These are phyloP conservation scores for Erynnis tages DNA, from an alignment of 2,888 invertebrate genomes.

Conservation along the genomic window DNA sequence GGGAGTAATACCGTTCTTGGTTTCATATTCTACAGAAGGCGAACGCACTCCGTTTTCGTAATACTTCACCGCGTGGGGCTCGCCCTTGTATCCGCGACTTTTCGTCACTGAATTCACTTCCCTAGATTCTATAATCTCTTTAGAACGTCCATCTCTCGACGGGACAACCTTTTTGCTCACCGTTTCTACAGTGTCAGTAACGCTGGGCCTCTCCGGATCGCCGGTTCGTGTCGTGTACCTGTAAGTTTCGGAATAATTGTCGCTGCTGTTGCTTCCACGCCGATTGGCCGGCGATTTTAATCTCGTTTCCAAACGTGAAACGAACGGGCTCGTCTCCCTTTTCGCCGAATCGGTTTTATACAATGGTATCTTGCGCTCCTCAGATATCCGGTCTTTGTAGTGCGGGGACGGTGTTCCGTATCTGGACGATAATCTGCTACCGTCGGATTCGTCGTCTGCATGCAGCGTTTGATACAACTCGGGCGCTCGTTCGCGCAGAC, in stretches of 20 bases:
- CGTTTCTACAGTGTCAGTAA: conserved; percentile 87
- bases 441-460: conserved; percentile 82
- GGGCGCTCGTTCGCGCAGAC: conserved; percentile 86
- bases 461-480: conserved; percentile 87
- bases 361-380: conserved; percentile 68
- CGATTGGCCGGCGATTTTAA: conserved; percentile 76
- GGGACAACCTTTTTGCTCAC: conserved; percentile 86
- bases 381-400: conserved; percentile 72
- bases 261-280: conserved; percentile 85
- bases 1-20: conserved; percentile 57
- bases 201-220: conserved; percentile 84
- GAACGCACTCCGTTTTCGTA: conserved; percentile 76
- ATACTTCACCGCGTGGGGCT: conserved; percentile 72
- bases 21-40: conserved; percentile 57
- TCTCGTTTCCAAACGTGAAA: conserved; percentile 67
- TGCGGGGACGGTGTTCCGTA: conserved; percentile 73
- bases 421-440: conserved; percentile 69
- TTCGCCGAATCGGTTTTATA: conserved; percentile 75
- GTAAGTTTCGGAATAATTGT: conserved; percentile 87
- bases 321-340: conserved; percentile 73
- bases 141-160: conserved; percentile 82
- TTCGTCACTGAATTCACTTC: conserved; percentile 87
- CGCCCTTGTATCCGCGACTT: conserved; percentile 80
- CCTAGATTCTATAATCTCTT: conserved; percentile 86
- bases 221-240: conserved; percentile 85